Evolutionary conservation across 2,888 invertebrate genomes (phyloP).

Genomic region (Nomada fabriciana): DNA sequence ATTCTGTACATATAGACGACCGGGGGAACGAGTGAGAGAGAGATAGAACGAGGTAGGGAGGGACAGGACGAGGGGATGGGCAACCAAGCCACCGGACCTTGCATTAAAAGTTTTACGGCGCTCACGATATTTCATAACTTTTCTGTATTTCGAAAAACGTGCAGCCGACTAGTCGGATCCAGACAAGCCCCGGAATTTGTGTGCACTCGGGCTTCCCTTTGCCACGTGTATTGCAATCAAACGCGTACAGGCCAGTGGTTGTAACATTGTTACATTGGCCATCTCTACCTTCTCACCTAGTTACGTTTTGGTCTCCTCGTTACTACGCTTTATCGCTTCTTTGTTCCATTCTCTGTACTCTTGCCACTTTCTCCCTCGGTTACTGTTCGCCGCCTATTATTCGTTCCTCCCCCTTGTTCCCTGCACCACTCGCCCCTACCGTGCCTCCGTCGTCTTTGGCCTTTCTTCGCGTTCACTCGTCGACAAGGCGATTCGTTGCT

Average conservation of each 20-base stretch:
- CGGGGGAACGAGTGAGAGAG: neutral
- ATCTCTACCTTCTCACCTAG: conserved; percentile 7
- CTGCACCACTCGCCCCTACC: conserved; percentile 11
- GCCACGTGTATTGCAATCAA: conserved; percentile 19
- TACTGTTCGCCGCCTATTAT: conserved; percentile 7
- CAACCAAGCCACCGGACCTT: conserved; percentile 73
- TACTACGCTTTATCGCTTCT: neutral
- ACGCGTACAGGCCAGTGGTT: conserved; percentile 5
- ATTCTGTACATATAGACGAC: conserved; percentile 60
- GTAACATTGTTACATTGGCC: conserved; percentile 11
- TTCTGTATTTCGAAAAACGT: conserved; percentile 83
- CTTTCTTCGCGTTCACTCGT: conserved; percentile 39
- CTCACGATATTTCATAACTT: conserved; percentile 84
- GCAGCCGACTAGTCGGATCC: conserved; percentile 60
- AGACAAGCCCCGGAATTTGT: conserved; percentile 47
- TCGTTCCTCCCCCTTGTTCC: conserved; percentile 42
- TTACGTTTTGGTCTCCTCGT: neutral
- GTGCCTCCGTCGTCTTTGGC: conserved; percentile 18
- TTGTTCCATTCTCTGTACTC: neutral
- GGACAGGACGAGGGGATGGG: conserved; percentile 41
- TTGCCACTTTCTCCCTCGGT: conserved; percentile 25
- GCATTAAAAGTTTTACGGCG: conserved; percentile 83
- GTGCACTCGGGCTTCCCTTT: conserved; percentile 46
- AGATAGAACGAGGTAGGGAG: neutral
- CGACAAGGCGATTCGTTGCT: conserved; percentile 42